A percentile compares a stretch with the other conserved stretches of the same genome.
phyloP scores from a whole-genome alignment of 2,797 vertebrate genomes.

The Sylvilagus floridanus region DNA sequence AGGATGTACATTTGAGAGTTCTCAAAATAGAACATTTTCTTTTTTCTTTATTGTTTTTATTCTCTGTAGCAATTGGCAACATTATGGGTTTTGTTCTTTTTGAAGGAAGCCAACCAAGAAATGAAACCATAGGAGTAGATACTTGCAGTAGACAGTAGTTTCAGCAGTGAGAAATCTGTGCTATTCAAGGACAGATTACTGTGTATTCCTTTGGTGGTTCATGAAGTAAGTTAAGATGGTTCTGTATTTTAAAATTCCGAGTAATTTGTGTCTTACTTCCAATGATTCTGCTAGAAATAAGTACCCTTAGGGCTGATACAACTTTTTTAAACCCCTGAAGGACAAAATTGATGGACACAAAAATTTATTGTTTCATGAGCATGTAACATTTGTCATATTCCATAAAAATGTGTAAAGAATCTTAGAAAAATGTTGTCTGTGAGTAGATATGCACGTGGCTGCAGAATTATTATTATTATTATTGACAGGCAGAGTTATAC shows the following conservation, averaged over 20 bases:
- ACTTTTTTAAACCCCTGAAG: slow-evolving; percentile 34
- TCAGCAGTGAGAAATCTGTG: slow-evolving; percentile 29
- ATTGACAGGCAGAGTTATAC: too few relatives aligned
- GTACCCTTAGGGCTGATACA: neutral
- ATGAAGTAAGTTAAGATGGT: neutral
- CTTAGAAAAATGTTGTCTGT: neutral
- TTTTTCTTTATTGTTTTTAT: slow-evolving; percentile 41
- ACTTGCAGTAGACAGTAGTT: neutral
- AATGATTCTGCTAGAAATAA: slow-evolving; percentile 50
- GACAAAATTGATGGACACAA: slow-evolving; percentile 22
- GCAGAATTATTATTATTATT: neutral
- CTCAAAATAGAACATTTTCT: slow-evolving; percentile 31
- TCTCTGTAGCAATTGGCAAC: neutral
- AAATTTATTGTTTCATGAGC: slow-evolving; percentile 49
- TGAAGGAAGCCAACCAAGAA: slow-evolving; percentile 54
- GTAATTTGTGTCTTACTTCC: slow-evolving; percentile 35
- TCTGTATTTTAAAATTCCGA: slow-evolving; percentile 56
- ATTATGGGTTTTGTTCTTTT: slow-evolving; percentile 51
- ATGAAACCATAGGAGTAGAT: neutral
- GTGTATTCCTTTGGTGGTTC: slow-evolving; percentile 42
- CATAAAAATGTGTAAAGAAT: too few relatives aligned
- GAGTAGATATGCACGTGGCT: neutral
- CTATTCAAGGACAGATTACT: neutral
- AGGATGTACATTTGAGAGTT: neutral
- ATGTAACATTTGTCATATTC: slow-evolving; percentile 30